A percentile compares a stretch with the other conserved stretches of the same genome.
Evolutionary conservation across 2,113 vertebrate genomes (phyloP).

Genomic region (Cacatua alba): DNA sequence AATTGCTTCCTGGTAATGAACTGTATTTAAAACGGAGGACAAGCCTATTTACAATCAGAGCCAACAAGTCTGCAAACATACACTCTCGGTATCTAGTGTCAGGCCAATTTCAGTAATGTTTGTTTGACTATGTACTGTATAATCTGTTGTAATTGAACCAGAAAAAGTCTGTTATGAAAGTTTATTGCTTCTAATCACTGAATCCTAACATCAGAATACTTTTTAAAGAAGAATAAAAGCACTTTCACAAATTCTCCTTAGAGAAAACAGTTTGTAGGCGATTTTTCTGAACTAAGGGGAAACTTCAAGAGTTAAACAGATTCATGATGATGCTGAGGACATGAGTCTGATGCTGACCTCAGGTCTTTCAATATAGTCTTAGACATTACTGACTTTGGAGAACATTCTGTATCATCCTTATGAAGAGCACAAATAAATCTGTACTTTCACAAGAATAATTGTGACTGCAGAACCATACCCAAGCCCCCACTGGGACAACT

Average conservation of each 20-base stretch:
- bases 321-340: background rate
- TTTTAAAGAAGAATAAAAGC: background rate
- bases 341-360: background rate
- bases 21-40: slow-evolving; percentile 21
- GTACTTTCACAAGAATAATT: background rate
- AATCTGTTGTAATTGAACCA: slow-evolving; percentile 19
- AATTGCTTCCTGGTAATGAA: slow-evolving; percentile 30
- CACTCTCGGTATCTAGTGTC: background rate
- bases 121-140: background rate
- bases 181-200: background rate
- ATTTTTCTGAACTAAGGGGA: background rate
- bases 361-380: background rate
- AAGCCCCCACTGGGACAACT: background rate
- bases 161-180: background rate
- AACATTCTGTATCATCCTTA: background rate
- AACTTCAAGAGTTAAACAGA: background rate
- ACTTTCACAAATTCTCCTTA: background rate
- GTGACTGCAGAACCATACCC: background rate
- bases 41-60: slow-evolving; percentile 22
- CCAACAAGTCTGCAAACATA: slow-evolving; percentile 17
- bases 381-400: background rate
- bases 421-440: background rate
- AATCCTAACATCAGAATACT: background rate
- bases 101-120: background rate
- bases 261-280: background rate